These are phyloP conservation scores for Neopelma chrysocephalum DNA, from an alignment of 2,797 vertebrate genomes.

Conservation along the genomic window DNA sequence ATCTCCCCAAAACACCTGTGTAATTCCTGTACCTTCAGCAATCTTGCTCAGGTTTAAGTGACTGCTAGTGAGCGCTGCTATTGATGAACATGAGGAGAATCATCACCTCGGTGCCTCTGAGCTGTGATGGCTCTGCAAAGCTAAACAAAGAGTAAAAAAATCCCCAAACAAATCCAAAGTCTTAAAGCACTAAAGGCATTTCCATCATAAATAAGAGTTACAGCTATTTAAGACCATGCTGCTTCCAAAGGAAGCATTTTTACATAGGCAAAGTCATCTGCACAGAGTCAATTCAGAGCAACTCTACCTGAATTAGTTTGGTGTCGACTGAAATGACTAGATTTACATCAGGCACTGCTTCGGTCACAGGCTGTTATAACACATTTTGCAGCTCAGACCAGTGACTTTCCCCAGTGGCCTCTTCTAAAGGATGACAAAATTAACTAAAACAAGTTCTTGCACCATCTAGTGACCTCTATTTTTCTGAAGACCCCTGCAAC, in stretches of 20 bases:
- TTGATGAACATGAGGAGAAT: constrained; percentile 14
- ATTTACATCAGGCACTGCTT: neutral
- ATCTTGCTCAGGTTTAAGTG: constrained; percentile 24
- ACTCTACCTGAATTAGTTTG: neutral
- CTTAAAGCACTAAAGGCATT: neutral
- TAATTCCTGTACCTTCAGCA: constrained; percentile 15
- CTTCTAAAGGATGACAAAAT: neutral
- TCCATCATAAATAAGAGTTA: neutral
- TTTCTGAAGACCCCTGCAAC: neutral
- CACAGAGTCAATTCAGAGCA: neutral
- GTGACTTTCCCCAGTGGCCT: neutral
- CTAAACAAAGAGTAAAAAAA: constrained; percentile 35
- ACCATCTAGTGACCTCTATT: accelerated
- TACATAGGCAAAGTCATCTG: neutral
- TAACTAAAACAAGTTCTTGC: neutral
- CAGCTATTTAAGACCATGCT: neutral
- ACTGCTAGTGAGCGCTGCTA: constrained; percentile 11
- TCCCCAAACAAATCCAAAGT: constrained; percentile 1
- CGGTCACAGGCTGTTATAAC: neutral
- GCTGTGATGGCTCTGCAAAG: constrained; percentile 19
- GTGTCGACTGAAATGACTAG: neutral
- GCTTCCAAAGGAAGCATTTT: neutral
- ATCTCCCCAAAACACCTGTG: neutral
- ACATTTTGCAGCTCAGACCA: neutral
- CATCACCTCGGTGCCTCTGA: neutral